Conservation (phyloP, 2,888 invertebrate genomes). For the Polylopha cassiicola region DNA sequence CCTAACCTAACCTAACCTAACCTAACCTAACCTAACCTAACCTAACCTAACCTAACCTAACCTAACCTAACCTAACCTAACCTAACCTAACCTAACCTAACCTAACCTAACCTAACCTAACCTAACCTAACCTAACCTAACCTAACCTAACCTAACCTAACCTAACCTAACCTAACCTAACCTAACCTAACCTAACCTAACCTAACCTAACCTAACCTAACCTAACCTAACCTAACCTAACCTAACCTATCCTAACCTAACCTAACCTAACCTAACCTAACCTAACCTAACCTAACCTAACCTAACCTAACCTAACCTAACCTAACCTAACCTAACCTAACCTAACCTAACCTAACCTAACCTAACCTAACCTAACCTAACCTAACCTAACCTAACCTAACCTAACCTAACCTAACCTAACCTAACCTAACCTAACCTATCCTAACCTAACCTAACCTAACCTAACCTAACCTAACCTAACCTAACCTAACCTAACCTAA, state of each 20-base stretch:
- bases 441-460: conserved; percentile 26
- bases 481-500: conserved; percentile 28
- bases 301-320: conserved; percentile 25
- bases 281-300: conserved; percentile 25
- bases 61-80: conserved; percentile 25
- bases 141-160: conserved; percentile 28
- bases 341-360: conserved; percentile 23
- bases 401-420: conserved; percentile 23
- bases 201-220: conserved; percentile 28
- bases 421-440: conserved; percentile 25
- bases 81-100: conserved; percentile 26
- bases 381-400: conserved; percentile 21
- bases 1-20: conserved; percentile 25
- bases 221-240: conserved; percentile 27
- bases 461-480: conserved; percentile 28
- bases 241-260: conserved; percentile 28
- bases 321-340: conserved; percentile 21
- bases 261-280: conserved; percentile 27
- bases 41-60: conserved; percentile 24
- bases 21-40: conserved; percentile 25
- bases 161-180: conserved; percentile 28
- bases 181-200: conserved; percentile 27
- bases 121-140: conserved; percentile 27
- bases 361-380: conserved; percentile 23
- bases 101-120: conserved; percentile 27